Evolutionary conservation across 2,113 vertebrate species (phyloP), one percentile per base, ranked within the genome.

Genomic region (Seriola quinqueradiata): DNA sequence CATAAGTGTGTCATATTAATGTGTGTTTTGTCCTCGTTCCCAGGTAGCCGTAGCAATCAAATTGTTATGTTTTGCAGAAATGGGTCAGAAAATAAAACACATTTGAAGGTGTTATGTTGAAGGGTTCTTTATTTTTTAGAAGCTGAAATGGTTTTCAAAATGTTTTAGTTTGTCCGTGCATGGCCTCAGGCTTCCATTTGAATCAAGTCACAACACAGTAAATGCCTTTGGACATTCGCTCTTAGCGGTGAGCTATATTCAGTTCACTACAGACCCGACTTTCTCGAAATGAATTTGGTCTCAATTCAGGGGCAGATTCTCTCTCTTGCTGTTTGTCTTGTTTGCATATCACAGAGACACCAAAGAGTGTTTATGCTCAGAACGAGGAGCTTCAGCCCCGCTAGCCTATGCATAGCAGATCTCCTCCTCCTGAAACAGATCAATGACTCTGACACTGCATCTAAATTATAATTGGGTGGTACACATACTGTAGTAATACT

Each of bases 121-220:
- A 64, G 57, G n/a, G 32, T 46, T 75, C 59, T 73, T 72, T 70
- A 59, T 75, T 82, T 82, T 87, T 87, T 38, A 85, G 78, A 19
- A 67, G 81, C 76, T 72, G 44, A 85, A 93, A 86, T 79, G 86
- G 64, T 87, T 91, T 90, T 84, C 57, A 80, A 70, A 92, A 85
- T 73, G 48, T 78, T 85, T 89, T 63, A 65, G 74, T 67, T 83
- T 79, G 86, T 85, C 25, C 42, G 81, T 21, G 70, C 68, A 52
- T 82, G 76, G 91, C 90, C 79, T 40, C 70, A 19, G 86, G 83
- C 81, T 67, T 77, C 79, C 80, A 77, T 87, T 83, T 77, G 76
- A 90, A 48, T 91, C 85, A 74, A 86, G 89, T 87, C 87, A 89
- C 83, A 90, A 84, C 69, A 74, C 46, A 77, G 58, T 63, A 73